Evolutionary conservation across 1,140 invertebrate genomes (phyloP).

Genomic region (Pseudachorutes palmiensis): DNA sequence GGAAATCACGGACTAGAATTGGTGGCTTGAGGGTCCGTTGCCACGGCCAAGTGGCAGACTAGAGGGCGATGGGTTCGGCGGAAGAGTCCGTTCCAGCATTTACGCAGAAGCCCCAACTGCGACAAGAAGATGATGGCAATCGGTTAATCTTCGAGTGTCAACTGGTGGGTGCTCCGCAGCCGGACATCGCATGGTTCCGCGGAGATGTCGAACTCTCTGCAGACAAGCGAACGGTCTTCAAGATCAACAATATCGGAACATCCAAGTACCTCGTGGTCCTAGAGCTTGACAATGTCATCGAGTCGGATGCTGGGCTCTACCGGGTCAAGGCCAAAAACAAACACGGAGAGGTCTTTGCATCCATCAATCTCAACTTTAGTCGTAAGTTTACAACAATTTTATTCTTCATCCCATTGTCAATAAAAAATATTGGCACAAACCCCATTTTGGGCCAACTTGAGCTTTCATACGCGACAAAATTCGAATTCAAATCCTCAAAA

Average conservation of each 20-base stretch:
- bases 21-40: neutral
- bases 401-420: neutral
- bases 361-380: slow-evolving; percentile 97
- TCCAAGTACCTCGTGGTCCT: slow-evolving; percentile 84
- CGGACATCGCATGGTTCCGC: slow-evolving; percentile 84
- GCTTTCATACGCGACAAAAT: neutral
- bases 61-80: slow-evolving; percentile 55
- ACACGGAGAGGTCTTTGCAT: slow-evolving; percentile 93
- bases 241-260: slow-evolving; percentile 68
- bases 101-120: slow-evolving; percentile 88
- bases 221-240: slow-evolving; percentile 74
- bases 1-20: too few species aligned
- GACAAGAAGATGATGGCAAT: slow-evolving; percentile 92
- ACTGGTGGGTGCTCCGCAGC: slow-evolving; percentile 74
- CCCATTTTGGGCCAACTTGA: neutral
- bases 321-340: slow-evolving; percentile 97
- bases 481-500: neutral
- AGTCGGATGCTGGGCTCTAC: slow-evolving; percentile 92
- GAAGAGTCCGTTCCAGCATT: slow-evolving; percentile 96
- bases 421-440: too few species aligned
- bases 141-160: slow-evolving; percentile 91
- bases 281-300: slow-evolving; percentile 89
- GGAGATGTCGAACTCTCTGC: slow-evolving; percentile 72
- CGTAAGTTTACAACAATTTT: slow-evolving; percentile 60
- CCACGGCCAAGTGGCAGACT: neutral